Conservation (phyloP, 2,888 invertebrate genomes). For the Plebejus melissa region DNA sequence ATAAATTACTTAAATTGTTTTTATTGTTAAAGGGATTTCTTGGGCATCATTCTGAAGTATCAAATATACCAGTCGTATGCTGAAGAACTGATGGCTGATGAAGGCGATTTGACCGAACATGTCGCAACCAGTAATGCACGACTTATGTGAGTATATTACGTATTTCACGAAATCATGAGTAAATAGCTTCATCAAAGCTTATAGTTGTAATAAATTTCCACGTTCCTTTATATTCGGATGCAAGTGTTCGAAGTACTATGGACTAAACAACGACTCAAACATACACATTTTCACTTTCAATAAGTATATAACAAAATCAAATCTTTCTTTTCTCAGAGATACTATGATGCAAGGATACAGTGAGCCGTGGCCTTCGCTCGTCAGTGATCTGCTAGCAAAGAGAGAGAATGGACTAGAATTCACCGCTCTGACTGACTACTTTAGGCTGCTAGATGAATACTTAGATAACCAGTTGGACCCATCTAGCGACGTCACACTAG, state of each 20-base stretch:
- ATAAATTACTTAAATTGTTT: slow-evolving; percentile 14
- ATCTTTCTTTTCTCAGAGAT: slow-evolving; percentile 51
- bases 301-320: background rate
- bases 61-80: slow-evolving; percentile 76
- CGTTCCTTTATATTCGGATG: too few species aligned
- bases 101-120: slow-evolving; percentile 64
- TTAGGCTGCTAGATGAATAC: slow-evolving; percentile 75
- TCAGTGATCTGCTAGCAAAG: slow-evolving; percentile 68
- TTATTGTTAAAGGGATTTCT: slow-evolving; percentile 71
- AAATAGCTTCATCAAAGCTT: too few species aligned
- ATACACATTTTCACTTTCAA: background rate
- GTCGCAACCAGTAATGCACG: slow-evolving; percentile 61
- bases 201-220: too few species aligned
- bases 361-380: slow-evolving; percentile 67
- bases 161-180: too few species aligned
- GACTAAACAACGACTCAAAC: too few species aligned
- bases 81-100: slow-evolving; percentile 65
- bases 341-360: slow-evolving; percentile 69
- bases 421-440: slow-evolving; percentile 75
- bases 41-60: slow-evolving; percentile 77
- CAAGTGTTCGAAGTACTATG: too few species aligned
- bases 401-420: slow-evolving; percentile 71
- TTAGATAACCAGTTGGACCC: slow-evolving; percentile 71
- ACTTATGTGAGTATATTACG: slow-evolving; percentile 56
- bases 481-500: slow-evolving; percentile 44